These are phyloP conservation scores for Andrena cerasifolii DNA, from an alignment of 1,140 invertebrate genomes.

Conservation along the genomic window DNA sequence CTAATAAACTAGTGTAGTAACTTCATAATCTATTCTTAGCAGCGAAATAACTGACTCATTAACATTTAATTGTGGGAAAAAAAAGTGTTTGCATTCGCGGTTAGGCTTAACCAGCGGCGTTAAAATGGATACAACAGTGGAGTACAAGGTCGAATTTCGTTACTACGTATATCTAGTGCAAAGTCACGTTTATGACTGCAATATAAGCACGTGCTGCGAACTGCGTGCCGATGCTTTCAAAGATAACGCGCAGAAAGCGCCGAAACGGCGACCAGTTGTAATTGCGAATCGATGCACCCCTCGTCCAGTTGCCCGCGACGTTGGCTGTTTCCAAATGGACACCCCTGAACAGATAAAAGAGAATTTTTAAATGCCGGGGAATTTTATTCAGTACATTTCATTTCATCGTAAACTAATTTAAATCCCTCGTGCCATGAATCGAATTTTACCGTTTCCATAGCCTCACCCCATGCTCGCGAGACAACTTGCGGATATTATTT, in stretches of 20 bases:
- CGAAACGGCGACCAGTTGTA: background rate
- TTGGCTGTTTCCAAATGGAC: too few relatives aligned
- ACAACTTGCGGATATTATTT: too few relatives aligned
- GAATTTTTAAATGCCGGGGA: too few relatives aligned
- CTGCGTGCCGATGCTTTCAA: background rate
- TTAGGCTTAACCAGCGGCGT: background rate
- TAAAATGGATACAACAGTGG: too few relatives aligned
- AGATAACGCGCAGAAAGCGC: constrained; percentile 3
- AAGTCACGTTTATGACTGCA: constrained; percentile 23
- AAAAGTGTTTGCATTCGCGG: background rate
- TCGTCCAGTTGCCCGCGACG: background rate
- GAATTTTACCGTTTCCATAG: too few relatives aligned
- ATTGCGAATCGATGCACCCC: background rate
- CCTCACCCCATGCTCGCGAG: too few relatives aligned
- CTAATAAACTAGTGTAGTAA: too few relatives aligned
- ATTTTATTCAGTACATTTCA: too few relatives aligned
- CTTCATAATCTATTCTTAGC: background rate
- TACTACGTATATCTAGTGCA: background rate
- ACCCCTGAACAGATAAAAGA: too few relatives aligned
- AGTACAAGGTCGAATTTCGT: constrained; percentile 22
- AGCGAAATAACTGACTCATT: background rate
- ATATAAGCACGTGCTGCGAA: constrained; percentile 23
- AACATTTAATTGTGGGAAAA: background rate
- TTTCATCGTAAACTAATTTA: too few relatives aligned
- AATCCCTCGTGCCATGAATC: too few relatives aligned